Conservation (phyloP, 2,797 vertebrate species). For the Cyprinodon diabolis region DNA sequence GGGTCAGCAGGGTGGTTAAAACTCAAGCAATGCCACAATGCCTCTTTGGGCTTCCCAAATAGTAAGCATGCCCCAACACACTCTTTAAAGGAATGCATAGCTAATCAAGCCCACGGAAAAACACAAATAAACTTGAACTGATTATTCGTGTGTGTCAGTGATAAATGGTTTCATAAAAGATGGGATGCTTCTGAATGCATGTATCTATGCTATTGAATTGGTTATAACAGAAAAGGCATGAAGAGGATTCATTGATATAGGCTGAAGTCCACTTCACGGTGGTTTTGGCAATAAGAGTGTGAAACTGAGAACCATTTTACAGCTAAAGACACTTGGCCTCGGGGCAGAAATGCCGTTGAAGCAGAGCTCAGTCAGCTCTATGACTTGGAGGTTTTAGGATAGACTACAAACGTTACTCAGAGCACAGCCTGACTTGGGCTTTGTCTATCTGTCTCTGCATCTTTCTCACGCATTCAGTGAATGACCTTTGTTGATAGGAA, state of each 20-base stretch:
- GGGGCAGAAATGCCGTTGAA: conserved; percentile 69
- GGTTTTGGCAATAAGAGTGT: conserved; percentile 66
- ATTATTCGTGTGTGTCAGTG: conserved; percentile 65
- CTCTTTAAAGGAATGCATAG: conserved; percentile 70
- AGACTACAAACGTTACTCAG: conserved; percentile 69
- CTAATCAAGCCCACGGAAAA: conserved; percentile 63
- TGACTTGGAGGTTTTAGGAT: conserved; percentile 57
- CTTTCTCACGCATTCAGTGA: conserved; percentile 65
- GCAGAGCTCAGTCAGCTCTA: conserved; percentile 37
- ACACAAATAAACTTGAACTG: conserved; percentile 70
- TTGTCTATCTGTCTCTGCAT: conserved; percentile 51
- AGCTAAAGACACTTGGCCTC: conserved; percentile 63
- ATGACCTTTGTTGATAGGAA: conserved; percentile 36
- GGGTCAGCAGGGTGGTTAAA: conserved; percentile 73
- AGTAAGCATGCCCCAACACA: conserved; percentile 17
- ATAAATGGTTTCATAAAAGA: conserved; percentile 62
- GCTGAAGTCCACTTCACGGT: conserved; percentile 71
- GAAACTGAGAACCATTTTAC: conserved; percentile 73
- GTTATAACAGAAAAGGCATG: conserved; percentile 67
- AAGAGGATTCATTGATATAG: conserved; percentile 76
- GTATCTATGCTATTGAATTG: conserved; percentile 57
- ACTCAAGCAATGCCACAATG: conserved; percentile 67
- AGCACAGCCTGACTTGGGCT: conserved; percentile 52
- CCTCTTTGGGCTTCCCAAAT: conserved; percentile 47
- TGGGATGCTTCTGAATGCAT: conserved; percentile 63